A percentile compares a stretch with the other conserved stretches of the same genome.
phyloP scores from a whole-genome alignment of 2,797 vertebrate genomes.

The Myotis planiceps region DNA sequence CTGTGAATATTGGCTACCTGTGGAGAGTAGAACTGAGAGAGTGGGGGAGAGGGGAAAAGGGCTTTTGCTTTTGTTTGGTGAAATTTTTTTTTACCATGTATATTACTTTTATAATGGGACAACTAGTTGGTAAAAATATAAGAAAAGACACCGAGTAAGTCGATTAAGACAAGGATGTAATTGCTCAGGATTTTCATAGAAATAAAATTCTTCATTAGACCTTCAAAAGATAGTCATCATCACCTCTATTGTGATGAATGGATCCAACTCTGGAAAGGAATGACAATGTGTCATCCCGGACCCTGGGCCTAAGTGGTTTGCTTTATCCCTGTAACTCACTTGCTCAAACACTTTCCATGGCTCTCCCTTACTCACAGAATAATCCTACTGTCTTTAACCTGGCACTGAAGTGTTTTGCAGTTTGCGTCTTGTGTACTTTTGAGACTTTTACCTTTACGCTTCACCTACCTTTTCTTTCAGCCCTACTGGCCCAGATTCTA shows the following conservation, averaged over 20 bases:
- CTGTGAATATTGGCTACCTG: not conserved
- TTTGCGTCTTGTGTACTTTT: not conserved
- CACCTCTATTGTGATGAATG: not conserved
- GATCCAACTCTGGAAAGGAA: not conserved
- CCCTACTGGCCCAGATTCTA: not conserved
- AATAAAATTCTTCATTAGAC: not conserved
- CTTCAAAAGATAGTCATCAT: not conserved
- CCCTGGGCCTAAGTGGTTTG: not conserved
- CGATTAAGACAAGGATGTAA: not conserved
- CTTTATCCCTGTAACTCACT: not conserved
- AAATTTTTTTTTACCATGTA: not conserved
- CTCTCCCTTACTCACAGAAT: not conserved
- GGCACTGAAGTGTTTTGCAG: not conserved
- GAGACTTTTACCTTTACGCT: not conserved
- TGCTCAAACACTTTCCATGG: not conserved
- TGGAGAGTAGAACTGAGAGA: not conserved
- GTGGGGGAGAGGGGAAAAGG: not conserved
- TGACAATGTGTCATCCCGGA: not conserved
- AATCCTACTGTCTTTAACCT: not conserved
- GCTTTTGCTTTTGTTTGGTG: not conserved
- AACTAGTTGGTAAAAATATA: not conserved
- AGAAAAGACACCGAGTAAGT: not conserved
- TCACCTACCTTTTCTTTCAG: not conserved
- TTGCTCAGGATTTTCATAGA: conserved; percentile 9
- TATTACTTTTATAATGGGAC: not conserved